Percentiles rank a stretch among this genome's conserved stretches.
Evolutionary conservation across 2,797 vertebrate genomes (phyloP).

Genomic region (Enteromius afrohamiltoni): DNA sequence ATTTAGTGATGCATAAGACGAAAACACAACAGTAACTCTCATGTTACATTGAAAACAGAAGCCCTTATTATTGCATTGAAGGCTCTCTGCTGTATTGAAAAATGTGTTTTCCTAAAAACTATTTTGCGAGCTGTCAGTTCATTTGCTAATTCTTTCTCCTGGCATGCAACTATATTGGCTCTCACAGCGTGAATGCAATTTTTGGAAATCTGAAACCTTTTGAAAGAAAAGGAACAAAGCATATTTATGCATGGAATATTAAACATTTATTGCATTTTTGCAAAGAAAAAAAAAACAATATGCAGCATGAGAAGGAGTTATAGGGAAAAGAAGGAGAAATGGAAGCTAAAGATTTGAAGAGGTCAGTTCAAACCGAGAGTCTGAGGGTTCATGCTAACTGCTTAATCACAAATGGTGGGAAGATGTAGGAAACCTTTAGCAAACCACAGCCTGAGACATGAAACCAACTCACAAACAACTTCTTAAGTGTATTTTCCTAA

Average conservation of each 20-base stretch:
- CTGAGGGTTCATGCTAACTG: background rate
- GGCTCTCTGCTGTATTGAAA: conserved; percentile 39
- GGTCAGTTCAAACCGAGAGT: background rate
- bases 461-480: background rate
- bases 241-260: background rate
- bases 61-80: conserved; percentile 49
- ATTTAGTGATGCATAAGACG: conserved; percentile 10
- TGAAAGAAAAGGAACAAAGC: conserved; percentile 11
- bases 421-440: background rate
- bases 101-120: conserved; percentile 39
- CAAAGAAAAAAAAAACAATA: background rate
- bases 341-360: background rate
- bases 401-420: no score
- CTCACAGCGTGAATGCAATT: conserved; percentile 33
- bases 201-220: conserved; percentile 33
- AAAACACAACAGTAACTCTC: conserved; percentile 53
- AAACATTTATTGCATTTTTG: conserved; percentile 12
- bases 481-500: background rate
- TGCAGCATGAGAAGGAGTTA: background rate
- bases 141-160: conserved; percentile 43
- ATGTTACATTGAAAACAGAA: conserved; percentile 44
- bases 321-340: background rate
- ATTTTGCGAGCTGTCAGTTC: conserved; percentile 46
- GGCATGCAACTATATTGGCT: conserved; percentile 19
- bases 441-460: background rate